Base-by-base conservation (phyloP, 2,888 invertebrate genomes). In the Agapetus fuscipes region DNA sequence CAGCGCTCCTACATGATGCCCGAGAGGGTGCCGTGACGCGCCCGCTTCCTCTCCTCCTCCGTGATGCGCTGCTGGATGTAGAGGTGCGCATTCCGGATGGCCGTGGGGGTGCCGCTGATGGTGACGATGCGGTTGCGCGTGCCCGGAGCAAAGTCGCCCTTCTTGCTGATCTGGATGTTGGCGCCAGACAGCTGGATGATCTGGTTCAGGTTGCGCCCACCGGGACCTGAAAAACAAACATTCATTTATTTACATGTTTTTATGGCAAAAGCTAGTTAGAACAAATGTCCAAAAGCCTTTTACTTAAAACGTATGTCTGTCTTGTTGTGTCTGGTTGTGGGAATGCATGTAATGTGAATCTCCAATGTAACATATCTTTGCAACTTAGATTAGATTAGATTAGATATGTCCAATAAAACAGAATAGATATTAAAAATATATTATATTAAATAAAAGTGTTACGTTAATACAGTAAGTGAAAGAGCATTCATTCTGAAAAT, bases 151-250 rank as follows among this genome's bases (percentile, higher is more conserved):
- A 90, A 95, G 59, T 88, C 89, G 64, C 94, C 94, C 74, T 95
- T 95, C 78, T 95, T 95, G 54, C 93, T 93, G 72, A 96, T 95
- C 75, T 95, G 94, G 69, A 96, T 93, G 74, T 87, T 93, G 66
- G 95, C 93, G 65, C 94, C 93, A 61, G 91, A 93, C 71, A 85
- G 78, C 72, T 93, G 90, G 74, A 95, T 95, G 68, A 96, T 90
- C 76, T 96, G 95, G 58, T 93, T 87, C 62, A 96, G 79, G 66
- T 91, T 87, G 68, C 91, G 85, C 51, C 95, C 96, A 60, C 91
- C 94, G 52, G 93, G 94, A 60, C 87, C 82, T 82, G 70, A 35
- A 24, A 24, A 24, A 24, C 16, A 16, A n/a, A 30, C 11, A 30
- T 17, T 30, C 17, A 30, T 30, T 30, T 16, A 17, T 17, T 30